Evolutionary conservation across 2,888 invertebrate species (phyloP).

Genomic region (Idaea aversata): DNA sequence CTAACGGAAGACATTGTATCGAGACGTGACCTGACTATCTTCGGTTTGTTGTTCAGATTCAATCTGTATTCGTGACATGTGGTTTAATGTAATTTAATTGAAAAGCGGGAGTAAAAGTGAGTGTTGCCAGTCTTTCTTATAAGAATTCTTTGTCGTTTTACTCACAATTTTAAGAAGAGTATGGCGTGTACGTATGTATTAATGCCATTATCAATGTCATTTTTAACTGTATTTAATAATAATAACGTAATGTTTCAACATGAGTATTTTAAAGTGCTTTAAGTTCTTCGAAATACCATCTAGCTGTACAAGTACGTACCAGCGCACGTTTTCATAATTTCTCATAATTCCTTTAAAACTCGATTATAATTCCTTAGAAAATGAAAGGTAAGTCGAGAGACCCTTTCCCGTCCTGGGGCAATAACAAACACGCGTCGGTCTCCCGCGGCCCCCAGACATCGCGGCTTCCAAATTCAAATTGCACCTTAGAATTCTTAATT

Average conservation of each 20-base stretch:
- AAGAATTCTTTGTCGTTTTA: constrained; percentile 19
- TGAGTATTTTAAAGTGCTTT: no score
- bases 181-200: neutral
- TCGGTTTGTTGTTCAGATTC: constrained; percentile 17
- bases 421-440: constrained; percentile 77
- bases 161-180: constrained; percentile 29
- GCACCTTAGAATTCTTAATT: constrained; percentile 81
- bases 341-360: constrained; percentile 56
- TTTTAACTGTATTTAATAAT: no score
- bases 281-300: neutral
- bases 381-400: constrained; percentile 65
- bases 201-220: no score
- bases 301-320: constrained; percentile 19
- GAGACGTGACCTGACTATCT: constrained; percentile 4
- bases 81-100: constrained; percentile 4
- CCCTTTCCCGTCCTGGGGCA: constrained; percentile 69
- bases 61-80: constrained; percentile 5
- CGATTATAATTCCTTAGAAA: constrained; percentile 65
- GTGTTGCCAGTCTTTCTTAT: neutral
- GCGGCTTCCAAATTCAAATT: constrained; percentile 76
- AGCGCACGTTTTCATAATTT: constrained; percentile 45
- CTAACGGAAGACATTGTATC: constrained; percentile 56
- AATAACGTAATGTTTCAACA: no score
- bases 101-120: constrained; percentile 1
- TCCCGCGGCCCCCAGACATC: constrained; percentile 66